These are phyloP conservation scores for Pachyuromys duprasi DNA, from an alignment of 2,797 vertebrate genomes.

Conservation along the genomic window DNA sequence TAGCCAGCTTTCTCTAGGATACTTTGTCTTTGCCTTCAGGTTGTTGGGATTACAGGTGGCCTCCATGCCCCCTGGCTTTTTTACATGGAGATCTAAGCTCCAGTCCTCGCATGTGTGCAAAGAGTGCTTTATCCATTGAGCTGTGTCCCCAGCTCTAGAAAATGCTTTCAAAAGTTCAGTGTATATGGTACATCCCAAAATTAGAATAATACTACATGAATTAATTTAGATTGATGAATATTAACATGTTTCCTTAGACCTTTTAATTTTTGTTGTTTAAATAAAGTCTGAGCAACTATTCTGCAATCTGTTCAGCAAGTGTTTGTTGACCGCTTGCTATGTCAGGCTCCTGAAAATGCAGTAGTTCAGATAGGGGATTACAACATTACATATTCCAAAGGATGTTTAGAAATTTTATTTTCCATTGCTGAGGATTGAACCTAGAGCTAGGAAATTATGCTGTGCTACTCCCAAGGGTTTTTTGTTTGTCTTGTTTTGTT, in stretches of 20 bases:
- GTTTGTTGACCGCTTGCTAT: background rate
- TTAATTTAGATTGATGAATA: background rate
- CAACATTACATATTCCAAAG: background rate
- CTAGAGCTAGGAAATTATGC: background rate
- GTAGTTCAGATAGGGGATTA: background rate
- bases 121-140: background rate
- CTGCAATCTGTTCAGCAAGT: background rate
- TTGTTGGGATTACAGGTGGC: background rate
- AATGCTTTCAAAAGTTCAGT: background rate
- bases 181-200: background rate
- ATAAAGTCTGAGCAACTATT: background rate
- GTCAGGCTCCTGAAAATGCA: background rate
- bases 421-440: background rate
- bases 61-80: background rate
- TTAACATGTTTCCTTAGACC: background rate
- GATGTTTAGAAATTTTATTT: background rate
- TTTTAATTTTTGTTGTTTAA: slow-evolving; percentile 26
- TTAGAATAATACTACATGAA: background rate
- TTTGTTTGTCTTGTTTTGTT: too few species aligned
- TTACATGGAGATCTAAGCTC: background rate
- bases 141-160: background rate
- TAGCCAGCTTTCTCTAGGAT: background rate
- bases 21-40: background rate
- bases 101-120: background rate
- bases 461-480: background rate